Conservation (phyloP, 2,113 vertebrate genomes). For the Seriola aureovittata region DNA sequence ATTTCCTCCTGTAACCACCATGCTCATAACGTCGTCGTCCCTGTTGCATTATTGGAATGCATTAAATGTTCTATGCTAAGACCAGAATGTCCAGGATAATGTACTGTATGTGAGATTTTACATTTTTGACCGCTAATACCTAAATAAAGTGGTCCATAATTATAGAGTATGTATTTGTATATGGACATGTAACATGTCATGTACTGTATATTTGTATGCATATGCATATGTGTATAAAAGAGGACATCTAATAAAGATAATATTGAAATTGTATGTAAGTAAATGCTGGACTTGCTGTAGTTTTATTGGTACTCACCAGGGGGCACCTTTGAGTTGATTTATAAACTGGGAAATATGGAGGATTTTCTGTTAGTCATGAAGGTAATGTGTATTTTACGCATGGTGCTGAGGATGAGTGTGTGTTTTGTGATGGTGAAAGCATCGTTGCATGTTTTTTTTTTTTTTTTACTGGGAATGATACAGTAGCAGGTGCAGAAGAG, state of each 20-base stretch:
- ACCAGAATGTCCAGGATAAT: conserved; percentile 59
- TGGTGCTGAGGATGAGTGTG: background rate
- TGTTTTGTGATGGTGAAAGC: background rate
- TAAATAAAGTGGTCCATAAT: conserved; percentile 42
- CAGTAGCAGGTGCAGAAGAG: conserved; percentile 48
- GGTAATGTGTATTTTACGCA: background rate
- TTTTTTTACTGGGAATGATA: background rate
- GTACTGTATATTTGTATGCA: conserved; percentile 75
- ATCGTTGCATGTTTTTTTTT: background rate
- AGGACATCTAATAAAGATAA: conserved; percentile 65
- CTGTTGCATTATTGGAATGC: conserved; percentile 71
- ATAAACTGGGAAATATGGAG: background rate
- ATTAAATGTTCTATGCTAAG: conserved; percentile 58
- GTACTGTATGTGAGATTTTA: conserved; percentile 43
- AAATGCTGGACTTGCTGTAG: background rate
- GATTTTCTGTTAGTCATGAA: background rate
- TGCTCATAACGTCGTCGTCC: conserved; percentile 47
- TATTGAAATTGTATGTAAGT: conserved; percentile 34
- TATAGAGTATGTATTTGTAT: conserved; percentile 58
- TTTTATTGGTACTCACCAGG: conserved; percentile 44
- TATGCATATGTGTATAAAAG: conserved; percentile 74
- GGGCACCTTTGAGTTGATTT: conserved; percentile 39
- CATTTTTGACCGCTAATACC: conserved; percentile 51
- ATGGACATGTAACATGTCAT: conserved; percentile 55
- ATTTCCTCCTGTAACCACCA: conserved; percentile 49